A percentile compares a stretch with the other conserved stretches of the same genome.
Conservation (phyloP, 2,113 vertebrate species). For the Ochotona curzoniae region DNA sequence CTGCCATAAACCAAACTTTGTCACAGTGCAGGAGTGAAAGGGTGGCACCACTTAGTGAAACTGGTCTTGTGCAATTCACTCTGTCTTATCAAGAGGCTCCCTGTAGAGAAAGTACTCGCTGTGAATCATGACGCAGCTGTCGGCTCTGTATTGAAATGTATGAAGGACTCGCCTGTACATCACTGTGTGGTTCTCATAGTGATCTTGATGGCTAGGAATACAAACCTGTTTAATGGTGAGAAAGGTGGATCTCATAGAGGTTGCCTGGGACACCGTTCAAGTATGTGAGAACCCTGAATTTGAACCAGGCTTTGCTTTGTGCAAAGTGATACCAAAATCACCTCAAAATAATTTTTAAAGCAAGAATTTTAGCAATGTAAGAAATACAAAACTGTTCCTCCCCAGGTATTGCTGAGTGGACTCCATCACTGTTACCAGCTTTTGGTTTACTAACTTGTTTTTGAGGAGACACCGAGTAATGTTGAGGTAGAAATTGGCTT, state of each 20-base stretch:
- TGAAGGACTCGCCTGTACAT: neutral
- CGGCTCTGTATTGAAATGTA: neutral
- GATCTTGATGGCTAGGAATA: neutral
- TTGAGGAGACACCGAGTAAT: neutral
- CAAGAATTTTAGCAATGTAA: conserved; percentile 1
- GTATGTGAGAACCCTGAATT: neutral
- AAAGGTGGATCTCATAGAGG: neutral
- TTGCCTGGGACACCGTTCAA: neutral
- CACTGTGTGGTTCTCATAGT: neutral
- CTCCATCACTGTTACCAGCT: neutral
- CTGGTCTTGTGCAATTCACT: neutral
- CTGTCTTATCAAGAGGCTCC: neutral
- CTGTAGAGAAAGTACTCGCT: neutral
- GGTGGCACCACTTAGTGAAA: neutral
- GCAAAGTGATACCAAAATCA: neutral
- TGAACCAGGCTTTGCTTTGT: neutral
- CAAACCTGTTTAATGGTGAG: neutral
- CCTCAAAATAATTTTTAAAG: neutral
- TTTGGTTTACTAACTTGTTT: neutral
- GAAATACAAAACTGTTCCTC: neutral
- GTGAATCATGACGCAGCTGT: neutral
- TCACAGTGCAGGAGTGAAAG: neutral
- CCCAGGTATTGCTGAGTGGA: neutral
- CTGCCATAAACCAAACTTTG: neutral
- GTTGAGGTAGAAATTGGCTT: neutral